phyloP scores from a whole-genome alignment of 2,888 invertebrate genomes.

The Stegophylla sp. region DNA sequence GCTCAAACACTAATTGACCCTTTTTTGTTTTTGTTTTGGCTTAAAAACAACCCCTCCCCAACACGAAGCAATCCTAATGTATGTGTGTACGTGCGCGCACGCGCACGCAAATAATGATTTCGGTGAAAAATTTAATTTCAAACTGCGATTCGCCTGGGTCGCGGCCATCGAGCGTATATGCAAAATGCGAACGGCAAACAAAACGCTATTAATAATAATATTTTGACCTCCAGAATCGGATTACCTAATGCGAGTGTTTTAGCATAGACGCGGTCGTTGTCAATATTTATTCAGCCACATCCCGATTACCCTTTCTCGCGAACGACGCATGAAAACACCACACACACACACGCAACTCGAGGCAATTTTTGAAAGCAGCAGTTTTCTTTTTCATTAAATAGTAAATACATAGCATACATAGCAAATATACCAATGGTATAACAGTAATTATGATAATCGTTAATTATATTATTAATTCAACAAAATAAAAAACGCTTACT shows the following conservation, averaged over 20 bases:
- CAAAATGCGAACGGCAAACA: background rate
- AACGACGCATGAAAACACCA: background rate
- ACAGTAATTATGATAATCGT: too few relatives aligned
- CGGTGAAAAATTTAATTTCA: background rate
- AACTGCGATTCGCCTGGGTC: background rate
- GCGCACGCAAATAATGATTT: too few relatives aligned
- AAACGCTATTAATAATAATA: background rate
- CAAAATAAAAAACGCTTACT: too few relatives aligned
- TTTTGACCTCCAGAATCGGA: background rate
- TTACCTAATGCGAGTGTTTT: background rate
- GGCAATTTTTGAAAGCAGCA: background rate
- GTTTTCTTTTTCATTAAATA: background rate
- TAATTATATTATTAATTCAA: too few relatives aligned
- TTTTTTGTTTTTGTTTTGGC: too few relatives aligned
- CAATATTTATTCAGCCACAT: background rate
- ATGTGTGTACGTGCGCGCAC: too few relatives aligned
- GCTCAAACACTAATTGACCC: too few relatives aligned
- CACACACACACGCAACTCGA: background rate
- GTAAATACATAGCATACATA: too few relatives aligned
- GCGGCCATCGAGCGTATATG: background rate
- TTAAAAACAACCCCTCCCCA: too few relatives aligned
- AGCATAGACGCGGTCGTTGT: background rate
- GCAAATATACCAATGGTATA: too few relatives aligned
- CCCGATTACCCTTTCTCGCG: background rate
- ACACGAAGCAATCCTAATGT: too few relatives aligned